These are phyloP conservation scores for Rissa tridactyla DNA, from an alignment of 2,113 vertebrate genomes.

Conservation along the genomic window DNA sequence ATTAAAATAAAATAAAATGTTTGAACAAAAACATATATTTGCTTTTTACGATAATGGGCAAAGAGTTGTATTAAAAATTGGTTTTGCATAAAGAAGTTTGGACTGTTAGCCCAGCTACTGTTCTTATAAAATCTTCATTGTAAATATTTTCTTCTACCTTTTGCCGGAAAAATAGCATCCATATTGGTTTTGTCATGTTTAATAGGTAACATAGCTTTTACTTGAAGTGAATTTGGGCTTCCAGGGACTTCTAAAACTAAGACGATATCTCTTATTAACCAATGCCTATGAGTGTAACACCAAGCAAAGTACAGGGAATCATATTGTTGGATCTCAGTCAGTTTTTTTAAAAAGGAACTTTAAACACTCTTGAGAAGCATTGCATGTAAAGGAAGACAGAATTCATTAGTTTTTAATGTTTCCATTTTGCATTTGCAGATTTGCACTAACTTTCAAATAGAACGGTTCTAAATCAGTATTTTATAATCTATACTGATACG, in stretches of 20 bases:
- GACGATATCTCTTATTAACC: not conserved
- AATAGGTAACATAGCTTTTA: not conserved
- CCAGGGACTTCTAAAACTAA: not conserved
- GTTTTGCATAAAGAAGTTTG: not conserved
- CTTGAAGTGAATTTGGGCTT: not conserved
- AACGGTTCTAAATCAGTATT: not conserved
- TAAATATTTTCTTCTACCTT: not conserved
- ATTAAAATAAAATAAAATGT: not conserved
- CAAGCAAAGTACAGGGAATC: not conserved
- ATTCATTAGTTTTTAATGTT: not conserved
- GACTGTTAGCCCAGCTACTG: not conserved
- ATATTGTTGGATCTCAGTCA: not conserved
- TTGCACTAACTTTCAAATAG: not conserved
- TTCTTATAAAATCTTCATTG: not conserved
- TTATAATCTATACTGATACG: not conserved
- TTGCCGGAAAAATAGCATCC: not conserved
- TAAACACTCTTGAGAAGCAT: not conserved
- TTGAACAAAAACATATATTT: not conserved
- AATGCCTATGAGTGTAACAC: not conserved
- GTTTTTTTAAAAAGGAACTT: not conserved
- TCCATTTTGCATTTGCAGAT: not conserved
- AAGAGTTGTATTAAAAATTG: not conserved
- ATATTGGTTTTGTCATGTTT: not conserved
- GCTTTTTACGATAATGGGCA: not conserved
- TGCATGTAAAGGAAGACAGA: not conserved